These are phyloP conservation scores for Neelides folsomi DNA, from an alignment of 2,888 invertebrate species.

Conservation along the genomic window DNA sequence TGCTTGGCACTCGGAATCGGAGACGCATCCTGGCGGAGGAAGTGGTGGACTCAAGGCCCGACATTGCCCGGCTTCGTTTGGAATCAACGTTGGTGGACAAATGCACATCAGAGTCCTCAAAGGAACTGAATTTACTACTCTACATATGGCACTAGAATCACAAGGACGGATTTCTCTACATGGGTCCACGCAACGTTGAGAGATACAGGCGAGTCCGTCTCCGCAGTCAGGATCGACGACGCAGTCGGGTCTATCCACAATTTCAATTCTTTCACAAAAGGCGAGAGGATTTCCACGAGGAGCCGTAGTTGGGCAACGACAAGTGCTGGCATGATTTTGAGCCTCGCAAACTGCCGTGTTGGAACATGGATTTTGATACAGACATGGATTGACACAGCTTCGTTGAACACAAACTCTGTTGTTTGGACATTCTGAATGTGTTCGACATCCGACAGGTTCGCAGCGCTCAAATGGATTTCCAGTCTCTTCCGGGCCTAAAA, in stretches of 20 bases:
- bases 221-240: conserved; percentile 65
- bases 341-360: conserved; percentile 68
- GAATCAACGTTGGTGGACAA: conserved; percentile 71
- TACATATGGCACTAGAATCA: conserved; percentile 57
- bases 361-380: conserved; percentile 57
- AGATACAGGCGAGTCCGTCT: conserved; percentile 64
- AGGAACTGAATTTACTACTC: conserved; percentile 69
- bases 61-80: conserved; percentile 64
- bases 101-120: conserved; percentile 77
- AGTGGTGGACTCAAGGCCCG: conserved; percentile 46
- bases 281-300: conserved; percentile 68
- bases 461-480: conserved; percentile 72
- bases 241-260: conserved; percentile 49
- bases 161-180: conserved; percentile 65
- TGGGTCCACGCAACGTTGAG: conserved; percentile 62
- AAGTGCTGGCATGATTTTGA: conserved; percentile 64
- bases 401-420: conserved; percentile 58
- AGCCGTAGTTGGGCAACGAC: conserved; percentile 65
- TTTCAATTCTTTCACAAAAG: conserved; percentile 38
- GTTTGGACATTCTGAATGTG: conserved; percentile 62
- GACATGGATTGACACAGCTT: conserved; percentile 67
- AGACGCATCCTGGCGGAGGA: conserved; percentile 38
- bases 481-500: conserved; percentile 45
- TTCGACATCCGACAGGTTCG: conserved; percentile 61
- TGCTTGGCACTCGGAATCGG: conserved; percentile 62